Percentiles rank a stretch among this genome's conserved stretches.
phyloP scores from a whole-genome alignment of 1,140 invertebrate genomes.

The Drosophila repleta region DNA sequence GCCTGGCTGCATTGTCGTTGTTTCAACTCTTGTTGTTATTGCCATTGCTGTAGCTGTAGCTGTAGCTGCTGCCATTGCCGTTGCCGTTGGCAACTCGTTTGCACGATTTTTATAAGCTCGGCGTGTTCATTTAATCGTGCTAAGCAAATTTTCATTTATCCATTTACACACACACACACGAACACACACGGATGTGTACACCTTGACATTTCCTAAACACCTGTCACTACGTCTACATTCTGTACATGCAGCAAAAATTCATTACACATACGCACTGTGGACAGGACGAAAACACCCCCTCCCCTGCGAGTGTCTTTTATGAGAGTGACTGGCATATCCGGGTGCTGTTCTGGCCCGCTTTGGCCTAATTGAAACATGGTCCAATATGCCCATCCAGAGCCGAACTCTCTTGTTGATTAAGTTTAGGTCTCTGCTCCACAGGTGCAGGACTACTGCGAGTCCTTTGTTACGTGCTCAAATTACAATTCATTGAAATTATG shows the following conservation, averaged over 20 bases:
- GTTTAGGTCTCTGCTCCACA: conserved; percentile 63
- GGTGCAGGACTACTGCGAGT: conserved; percentile 42
- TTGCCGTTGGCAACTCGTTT: conserved; percentile 65
- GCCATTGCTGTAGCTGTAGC: conserved; percentile 20
- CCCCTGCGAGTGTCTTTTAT: conserved; percentile 41
- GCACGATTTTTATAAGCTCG: conserved; percentile 77
- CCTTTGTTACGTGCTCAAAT: conserved; percentile 19
- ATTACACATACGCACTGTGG: conserved; percentile 64
- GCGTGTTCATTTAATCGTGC: conserved; percentile 75
- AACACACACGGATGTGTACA: not conserved
- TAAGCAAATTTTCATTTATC: conserved; percentile 73
- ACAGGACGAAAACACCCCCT: conserved; percentile 2
- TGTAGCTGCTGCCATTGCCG: conserved; percentile 1
- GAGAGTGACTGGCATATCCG: conserved; percentile 50
- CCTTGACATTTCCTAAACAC: conserved; percentile 44
- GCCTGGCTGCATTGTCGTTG: conserved; percentile 69
- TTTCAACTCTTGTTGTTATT: conserved; percentile 22
- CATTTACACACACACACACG: conserved; percentile 18
- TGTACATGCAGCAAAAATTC: conserved; percentile 46
- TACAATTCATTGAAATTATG: conserved; percentile 35
- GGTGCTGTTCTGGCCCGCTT: not conserved
- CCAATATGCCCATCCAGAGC: conserved; percentile 19
- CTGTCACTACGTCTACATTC: conserved; percentile 56
- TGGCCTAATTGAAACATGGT: conserved; percentile 53
- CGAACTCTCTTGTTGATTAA: conserved; percentile 58